Conservation (phyloP, 2,113 vertebrate genomes). For the Zosterops japonicus region DNA sequence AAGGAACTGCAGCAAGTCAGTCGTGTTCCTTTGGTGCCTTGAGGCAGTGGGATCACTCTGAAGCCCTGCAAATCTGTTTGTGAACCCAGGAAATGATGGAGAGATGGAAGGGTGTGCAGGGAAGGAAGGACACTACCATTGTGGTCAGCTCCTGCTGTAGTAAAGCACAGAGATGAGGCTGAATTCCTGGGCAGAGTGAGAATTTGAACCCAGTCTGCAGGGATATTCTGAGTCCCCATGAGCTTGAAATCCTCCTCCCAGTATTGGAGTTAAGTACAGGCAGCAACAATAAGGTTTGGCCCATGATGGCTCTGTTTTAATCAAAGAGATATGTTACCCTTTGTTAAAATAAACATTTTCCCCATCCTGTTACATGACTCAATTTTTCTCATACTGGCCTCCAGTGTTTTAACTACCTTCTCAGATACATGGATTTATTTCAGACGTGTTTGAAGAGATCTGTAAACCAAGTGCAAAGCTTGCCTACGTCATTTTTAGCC, state of each 20-base stretch:
- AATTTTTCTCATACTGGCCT: constrained; percentile 4
- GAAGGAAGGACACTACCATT: neutral
- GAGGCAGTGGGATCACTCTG: neutral
- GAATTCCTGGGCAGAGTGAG: neutral
- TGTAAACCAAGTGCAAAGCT: constrained; percentile 5
- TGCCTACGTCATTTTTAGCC: neutral
- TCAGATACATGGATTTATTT: neutral
- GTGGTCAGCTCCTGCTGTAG: accelerated
- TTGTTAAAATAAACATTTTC: constrained; percentile 16
- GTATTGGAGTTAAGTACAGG: neutral
- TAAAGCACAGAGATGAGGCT: neutral
- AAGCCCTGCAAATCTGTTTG: neutral
- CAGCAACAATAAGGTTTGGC: neutral
- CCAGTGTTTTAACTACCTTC: constrained; percentile 31
- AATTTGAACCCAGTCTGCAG: neutral
- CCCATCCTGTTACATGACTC: constrained; percentile 6
- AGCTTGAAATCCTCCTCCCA: neutral
- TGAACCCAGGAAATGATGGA: neutral
- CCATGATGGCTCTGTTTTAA: neutral
- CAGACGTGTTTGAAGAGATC: neutral
- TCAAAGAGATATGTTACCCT: neutral
- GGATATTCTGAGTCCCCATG: neutral
- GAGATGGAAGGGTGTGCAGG: neutral
- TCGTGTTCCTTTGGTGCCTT: neutral
- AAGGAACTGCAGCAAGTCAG: neutral